Percentiles rank a stretch among this genome's conserved stretches.
These are phyloP conservation scores for Turdus rufiventris DNA, from an alignment of 2,113 vertebrate species.

Conservation along the genomic window DNA sequence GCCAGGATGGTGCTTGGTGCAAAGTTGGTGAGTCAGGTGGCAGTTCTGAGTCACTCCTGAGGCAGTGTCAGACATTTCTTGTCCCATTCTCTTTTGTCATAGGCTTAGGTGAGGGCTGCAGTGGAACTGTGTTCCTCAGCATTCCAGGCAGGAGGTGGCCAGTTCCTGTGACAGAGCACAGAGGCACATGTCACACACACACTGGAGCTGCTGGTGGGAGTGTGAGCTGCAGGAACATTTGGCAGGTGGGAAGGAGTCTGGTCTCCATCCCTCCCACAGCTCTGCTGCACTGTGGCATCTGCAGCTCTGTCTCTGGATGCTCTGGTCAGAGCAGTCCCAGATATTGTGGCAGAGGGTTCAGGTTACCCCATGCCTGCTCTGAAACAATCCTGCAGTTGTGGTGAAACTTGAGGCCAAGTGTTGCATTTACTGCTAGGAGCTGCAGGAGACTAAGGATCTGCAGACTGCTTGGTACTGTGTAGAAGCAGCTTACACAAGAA, in stretches of 20 bases:
- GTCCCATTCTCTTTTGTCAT: not conserved
- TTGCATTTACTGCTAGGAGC: not conserved
- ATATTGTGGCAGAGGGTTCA: not conserved
- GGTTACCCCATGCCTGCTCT: not conserved
- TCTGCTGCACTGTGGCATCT: not conserved
- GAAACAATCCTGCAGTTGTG: not conserved
- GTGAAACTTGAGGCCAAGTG: not conserved
- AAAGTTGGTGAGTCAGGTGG: conserved; percentile 1
- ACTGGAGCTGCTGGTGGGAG: not conserved
- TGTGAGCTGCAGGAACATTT: not conserved
- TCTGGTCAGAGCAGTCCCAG: not conserved
- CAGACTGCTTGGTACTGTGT: not conserved
- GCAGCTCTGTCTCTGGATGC: not conserved
- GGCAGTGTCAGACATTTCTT: not conserved
- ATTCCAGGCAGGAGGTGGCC: not conserved
- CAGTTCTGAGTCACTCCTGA: conserved; percentile 22
- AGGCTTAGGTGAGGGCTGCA: not conserved
- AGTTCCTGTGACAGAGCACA: not conserved
- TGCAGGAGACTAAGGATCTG: not conserved
- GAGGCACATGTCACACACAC: fast-evolving
- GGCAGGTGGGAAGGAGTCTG: not conserved
- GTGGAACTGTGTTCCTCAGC: not conserved
- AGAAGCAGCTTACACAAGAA: not conserved
- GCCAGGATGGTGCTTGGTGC: not conserved
- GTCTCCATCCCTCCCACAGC: not conserved